These are phyloP conservation scores for Denticeps clupeoides DNA, from an alignment of 2,797 vertebrate genomes.

Conservation along the genomic window DNA sequence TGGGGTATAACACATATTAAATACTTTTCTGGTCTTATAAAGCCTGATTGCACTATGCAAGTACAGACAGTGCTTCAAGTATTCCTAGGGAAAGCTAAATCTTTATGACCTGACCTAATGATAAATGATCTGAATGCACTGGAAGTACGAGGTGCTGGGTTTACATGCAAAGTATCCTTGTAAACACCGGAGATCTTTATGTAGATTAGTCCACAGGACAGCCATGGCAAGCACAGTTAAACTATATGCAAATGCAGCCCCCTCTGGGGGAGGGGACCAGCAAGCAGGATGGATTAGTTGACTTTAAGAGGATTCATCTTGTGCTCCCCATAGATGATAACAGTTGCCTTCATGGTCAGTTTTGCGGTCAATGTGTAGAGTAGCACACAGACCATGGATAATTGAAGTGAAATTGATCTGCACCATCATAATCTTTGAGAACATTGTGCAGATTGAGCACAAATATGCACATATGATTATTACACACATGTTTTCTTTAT, in stretches of 20 bases:
- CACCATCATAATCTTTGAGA: too few relatives aligned
- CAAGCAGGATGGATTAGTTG: conserved; percentile 21
- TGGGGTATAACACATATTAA: too few relatives aligned
- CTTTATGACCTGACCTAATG: conserved; percentile 5
- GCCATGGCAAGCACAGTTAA: neutral
- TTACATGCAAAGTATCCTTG: conserved; percentile 9
- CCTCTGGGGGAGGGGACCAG: conserved; percentile 5
- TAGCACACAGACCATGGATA: neutral
- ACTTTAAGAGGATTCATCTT: conserved; percentile 28
- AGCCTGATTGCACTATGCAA: too few relatives aligned
- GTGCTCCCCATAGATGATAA: conserved; percentile 15
- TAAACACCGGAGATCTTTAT: conserved; percentile 13
- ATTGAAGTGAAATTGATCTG: neutral
- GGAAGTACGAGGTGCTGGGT: neutral
- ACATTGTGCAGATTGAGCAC: too few relatives aligned
- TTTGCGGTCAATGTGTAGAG: conserved; percentile 27
- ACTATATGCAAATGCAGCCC: conserved; percentile 9
- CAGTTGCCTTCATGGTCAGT: conserved; percentile 25
- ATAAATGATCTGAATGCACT: conserved; percentile 17
- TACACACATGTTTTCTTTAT: too few relatives aligned
- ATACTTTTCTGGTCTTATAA: too few relatives aligned
- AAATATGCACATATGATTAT: too few relatives aligned
- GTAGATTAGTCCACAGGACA: conserved; percentile 21
- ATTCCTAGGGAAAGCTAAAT: neutral
- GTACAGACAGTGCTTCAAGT: conserved; percentile 9